Conservation (phyloP, 92 coral and sea anemone species). For the Epizoanthus rinbou region DNA sequence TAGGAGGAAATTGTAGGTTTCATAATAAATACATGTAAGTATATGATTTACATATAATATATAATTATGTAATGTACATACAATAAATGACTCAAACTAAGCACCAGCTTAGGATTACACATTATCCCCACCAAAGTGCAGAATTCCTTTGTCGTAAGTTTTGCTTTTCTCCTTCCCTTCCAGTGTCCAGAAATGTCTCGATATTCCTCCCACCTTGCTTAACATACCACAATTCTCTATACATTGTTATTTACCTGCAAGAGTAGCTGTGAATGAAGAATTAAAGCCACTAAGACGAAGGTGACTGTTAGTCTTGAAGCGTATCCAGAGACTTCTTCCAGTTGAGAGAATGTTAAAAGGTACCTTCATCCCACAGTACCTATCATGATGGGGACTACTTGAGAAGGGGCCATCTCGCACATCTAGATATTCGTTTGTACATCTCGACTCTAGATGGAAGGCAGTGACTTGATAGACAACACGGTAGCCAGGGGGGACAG, state of each 20-base stretch:
- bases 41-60: too few relatives aligned
- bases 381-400: slow-evolving; percentile 15
- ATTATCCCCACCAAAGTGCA: too few relatives aligned
- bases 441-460: slow-evolving; percentile 21
- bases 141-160: background rate
- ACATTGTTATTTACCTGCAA: background rate
- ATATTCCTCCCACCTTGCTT: too few relatives aligned
- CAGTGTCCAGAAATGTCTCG: background rate
- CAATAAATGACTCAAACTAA: too few relatives aligned
- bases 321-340: slow-evolving; percentile 36
- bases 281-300: slow-evolving; percentile 31
- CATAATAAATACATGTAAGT: too few relatives aligned
- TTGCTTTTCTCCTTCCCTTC: background rate
- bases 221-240: too few relatives aligned
- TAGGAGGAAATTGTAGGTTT: too few relatives aligned
- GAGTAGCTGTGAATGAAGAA: slow-evolving; percentile 32
- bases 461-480: slow-evolving; percentile 31
- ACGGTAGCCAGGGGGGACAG: slow-evolving; percentile 54
- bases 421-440: slow-evolving; percentile 26
- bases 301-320: slow-evolving; percentile 31
- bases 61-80: too few relatives aligned
- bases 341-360: slow-evolving; percentile 18
- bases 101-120: too few relatives aligned
- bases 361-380: slow-evolving; percentile 14
- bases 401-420: slow-evolving; percentile 26